These are phyloP conservation scores for Aplysia californica DNA, from an alignment of 1,140 invertebrate genomes.

Conservation along the genomic window DNA sequence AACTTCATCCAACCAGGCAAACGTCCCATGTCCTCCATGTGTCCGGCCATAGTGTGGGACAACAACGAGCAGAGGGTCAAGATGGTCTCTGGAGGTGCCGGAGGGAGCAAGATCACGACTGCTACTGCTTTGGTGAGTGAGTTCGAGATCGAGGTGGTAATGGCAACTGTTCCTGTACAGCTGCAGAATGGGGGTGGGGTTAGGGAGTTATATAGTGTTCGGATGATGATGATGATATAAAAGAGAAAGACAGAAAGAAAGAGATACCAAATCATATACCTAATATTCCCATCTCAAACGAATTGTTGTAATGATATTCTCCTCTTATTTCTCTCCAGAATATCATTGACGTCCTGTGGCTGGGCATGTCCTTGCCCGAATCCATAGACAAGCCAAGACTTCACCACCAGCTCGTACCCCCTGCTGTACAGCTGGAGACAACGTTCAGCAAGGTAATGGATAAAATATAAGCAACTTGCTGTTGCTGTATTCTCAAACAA, in stretches of 20 bases:
- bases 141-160: too few species aligned
- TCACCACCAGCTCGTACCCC: constrained; percentile 93
- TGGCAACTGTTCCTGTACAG: too few species aligned
- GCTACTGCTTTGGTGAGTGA: constrained; percentile 82
- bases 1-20: constrained; percentile 87
- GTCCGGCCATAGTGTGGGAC: constrained; percentile 85
- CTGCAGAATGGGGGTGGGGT: too few species aligned
- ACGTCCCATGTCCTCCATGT: constrained; percentile 91
- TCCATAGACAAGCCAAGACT: constrained; percentile 88
- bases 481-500: too few species aligned
- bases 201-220: too few species aligned
- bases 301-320: too few species aligned
- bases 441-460: constrained; percentile 70
- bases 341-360: constrained; percentile 84
- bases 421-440: constrained; percentile 84
- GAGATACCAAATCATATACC: too few species aligned
- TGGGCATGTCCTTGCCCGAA: constrained; percentile 84
- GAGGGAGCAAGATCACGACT: constrained; percentile 90
- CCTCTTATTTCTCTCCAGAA: constrained; percentile 73
- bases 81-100: constrained; percentile 89
- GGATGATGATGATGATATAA: too few species aligned
- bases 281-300: too few species aligned
- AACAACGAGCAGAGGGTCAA: constrained; percentile 74
- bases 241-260: too few species aligned
- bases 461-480: too few species aligned